Conservation (phyloP, 2,797 vertebrate species). For the Hyperoplus immaculatus region DNA sequence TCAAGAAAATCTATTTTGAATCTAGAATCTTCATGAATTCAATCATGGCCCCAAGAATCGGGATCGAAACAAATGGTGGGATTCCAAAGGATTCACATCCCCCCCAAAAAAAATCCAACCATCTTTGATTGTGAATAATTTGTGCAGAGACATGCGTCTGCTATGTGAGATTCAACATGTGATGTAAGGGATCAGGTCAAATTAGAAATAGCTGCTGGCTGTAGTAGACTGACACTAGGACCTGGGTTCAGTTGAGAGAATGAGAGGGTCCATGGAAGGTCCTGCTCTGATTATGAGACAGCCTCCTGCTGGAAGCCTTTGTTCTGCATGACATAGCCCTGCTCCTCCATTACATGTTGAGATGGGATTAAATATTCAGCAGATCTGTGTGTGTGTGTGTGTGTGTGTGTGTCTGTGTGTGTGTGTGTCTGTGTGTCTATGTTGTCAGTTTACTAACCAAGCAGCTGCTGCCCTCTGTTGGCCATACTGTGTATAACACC, state of each 20-base stretch:
- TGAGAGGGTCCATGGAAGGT: not conserved
- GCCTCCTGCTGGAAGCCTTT: constrained; percentile 46
- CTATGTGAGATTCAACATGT: not conserved
- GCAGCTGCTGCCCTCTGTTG: constrained; percentile 64
- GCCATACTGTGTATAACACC: not conserved
- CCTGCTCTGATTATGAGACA: constrained; percentile 15
- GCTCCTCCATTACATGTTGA: constrained; percentile 68
- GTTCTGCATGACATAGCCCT: constrained; percentile 49
- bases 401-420: constrained; percentile 4
- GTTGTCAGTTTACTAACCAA: constrained; percentile 3
- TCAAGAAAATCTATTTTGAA: too few species aligned
- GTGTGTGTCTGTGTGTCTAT: constrained; percentile 27
- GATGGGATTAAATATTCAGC: constrained; percentile 62
- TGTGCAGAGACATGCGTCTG: not conserved
- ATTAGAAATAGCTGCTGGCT: not conserved
- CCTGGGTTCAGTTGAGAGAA: not conserved
- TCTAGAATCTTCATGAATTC: too few species aligned
- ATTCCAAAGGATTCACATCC: not conserved
- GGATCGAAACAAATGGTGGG: too few species aligned
- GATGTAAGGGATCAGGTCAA: not conserved
- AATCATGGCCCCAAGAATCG: too few species aligned
- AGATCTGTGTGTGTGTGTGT: constrained; percentile 29
- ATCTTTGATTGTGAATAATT: too few species aligned
- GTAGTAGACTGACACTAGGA: not conserved
- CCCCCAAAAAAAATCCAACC: too few species aligned